Conservation (phyloP, 2,113 vertebrate species). For the Pimephales promelas region DNA sequence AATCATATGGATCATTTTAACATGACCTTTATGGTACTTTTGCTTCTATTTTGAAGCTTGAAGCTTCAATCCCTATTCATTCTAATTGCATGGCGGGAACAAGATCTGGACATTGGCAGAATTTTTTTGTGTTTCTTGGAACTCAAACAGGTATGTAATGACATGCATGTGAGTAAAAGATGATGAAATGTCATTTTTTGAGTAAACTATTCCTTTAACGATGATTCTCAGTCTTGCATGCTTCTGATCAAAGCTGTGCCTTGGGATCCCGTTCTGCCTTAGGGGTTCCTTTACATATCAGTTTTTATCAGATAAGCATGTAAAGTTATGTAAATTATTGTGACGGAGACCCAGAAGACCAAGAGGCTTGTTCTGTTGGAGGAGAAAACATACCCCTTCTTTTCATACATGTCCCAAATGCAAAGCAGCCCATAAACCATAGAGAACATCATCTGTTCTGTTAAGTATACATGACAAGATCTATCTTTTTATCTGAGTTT, state of each 20-base stretch:
- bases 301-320: conserved; percentile 27
- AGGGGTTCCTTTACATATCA: background rate
- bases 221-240: background rate
- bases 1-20: no score
- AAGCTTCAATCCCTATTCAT: no score
- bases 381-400: background rate
- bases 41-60: no score
- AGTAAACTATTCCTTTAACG: background rate
- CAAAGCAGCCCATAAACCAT: background rate
- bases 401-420: background rate
- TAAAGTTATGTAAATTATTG: conserved; percentile 25
- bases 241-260: background rate
- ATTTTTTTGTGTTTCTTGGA: no score
- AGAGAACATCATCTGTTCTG: conserved; percentile 13
- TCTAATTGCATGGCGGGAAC: no score
- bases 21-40: no score
- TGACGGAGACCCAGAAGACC: background rate
- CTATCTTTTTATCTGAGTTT: background rate
- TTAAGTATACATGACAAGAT: background rate
- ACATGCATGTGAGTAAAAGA: no score
- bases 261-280: background rate
- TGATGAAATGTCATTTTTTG: no score
- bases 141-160: no score
- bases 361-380: background rate
- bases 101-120: no score